Percentiles rank a stretch among this genome's conserved stretches.
These are phyloP conservation scores for Cosmorhoe ocellata DNA, from an alignment of 2,888 invertebrate species.

Conservation along the genomic window DNA sequence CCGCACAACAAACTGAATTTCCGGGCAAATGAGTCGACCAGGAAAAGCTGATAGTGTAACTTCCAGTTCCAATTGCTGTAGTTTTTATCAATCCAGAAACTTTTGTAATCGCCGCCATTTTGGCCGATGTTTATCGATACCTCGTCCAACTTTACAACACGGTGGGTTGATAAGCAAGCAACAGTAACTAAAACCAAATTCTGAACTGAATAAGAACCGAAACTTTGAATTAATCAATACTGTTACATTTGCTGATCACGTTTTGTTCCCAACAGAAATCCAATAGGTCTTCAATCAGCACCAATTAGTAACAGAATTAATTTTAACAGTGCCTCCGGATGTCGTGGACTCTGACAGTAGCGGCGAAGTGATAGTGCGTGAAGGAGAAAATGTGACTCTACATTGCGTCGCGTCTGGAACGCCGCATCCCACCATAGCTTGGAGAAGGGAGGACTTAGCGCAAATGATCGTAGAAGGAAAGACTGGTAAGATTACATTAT, in stretches of 20 bases:
- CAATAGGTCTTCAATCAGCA: no score
- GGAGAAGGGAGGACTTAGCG: conserved; percentile 88
- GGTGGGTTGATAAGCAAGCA: not conserved
- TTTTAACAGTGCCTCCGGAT: conserved; percentile 86
- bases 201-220: no score
- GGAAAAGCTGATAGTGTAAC: conserved; percentile 10
- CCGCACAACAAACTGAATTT: no score
- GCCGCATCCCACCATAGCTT: conserved; percentile 88
- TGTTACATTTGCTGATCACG: no score
- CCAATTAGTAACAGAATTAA: not conserved
- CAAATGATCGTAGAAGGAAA: conserved; percentile 64
- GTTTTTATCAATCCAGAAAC: conserved; percentile 23
- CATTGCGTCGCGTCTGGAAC: conserved; percentile 90
- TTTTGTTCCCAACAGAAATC: no score
- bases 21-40: not conserved
- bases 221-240: no score
- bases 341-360: conserved; percentile 88
- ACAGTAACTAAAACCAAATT: no score
- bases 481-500: conserved; percentile 41
- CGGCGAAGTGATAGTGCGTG: conserved; percentile 88
- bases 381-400: conserved; percentile 90
- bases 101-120: conserved; percentile 17
- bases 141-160: conserved; percentile 6
- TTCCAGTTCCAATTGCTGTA: conserved; percentile 16
- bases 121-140: conserved; percentile 17